phyloP scores from a whole-genome alignment of 2,797 vertebrate genomes.

The Xenops minutus region DNA sequence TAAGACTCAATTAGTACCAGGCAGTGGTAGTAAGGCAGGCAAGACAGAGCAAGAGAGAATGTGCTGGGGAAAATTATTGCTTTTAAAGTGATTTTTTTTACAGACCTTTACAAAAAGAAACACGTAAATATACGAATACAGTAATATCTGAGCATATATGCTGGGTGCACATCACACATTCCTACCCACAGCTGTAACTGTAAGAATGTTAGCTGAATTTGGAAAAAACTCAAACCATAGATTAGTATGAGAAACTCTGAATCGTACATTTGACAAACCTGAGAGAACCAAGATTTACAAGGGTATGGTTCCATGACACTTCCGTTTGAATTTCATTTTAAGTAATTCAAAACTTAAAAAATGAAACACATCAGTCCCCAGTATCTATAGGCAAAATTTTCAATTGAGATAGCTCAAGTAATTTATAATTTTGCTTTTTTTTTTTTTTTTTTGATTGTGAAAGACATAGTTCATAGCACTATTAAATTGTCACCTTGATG shows the following conservation, averaged over 20 bases:
- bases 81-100: neutral
- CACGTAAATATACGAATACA: neutral
- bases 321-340: neutral
- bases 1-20: constrained; percentile 21
- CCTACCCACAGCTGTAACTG: neutral
- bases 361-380: neutral
- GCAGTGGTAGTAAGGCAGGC: neutral
- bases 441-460: neutral
- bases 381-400: neutral
- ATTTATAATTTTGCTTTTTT: neutral
- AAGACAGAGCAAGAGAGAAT: neutral
- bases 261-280: neutral
- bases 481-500: neutral
- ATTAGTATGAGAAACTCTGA: neutral
- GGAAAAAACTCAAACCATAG: neutral
- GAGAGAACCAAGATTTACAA: neutral
- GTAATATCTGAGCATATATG: neutral
- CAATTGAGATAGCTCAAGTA: neutral
- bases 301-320: neutral
- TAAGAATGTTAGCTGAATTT: neutral
- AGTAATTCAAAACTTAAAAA: neutral
- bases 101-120: neutral
- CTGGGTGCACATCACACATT: neutral
- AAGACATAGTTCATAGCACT: neutral
- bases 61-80: neutral